Conservation (phyloP, 1,140 invertebrate species). For the Capitella teleta region DNA sequence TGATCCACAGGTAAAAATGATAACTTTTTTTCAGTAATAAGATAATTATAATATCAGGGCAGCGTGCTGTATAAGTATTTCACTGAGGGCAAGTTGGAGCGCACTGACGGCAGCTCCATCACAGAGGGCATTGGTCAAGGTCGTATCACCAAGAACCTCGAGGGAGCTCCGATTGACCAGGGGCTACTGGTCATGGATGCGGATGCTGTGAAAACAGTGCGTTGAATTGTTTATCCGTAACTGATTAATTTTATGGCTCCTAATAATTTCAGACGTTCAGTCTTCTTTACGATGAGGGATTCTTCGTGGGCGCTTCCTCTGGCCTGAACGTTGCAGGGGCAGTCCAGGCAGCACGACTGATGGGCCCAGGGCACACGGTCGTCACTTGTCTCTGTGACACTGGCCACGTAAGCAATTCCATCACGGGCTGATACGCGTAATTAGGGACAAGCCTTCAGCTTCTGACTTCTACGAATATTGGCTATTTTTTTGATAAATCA, state of each 20-base stretch:
- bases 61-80: conserved; percentile 40
- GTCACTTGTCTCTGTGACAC: conserved; percentile 42
- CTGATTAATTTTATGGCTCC: not conserved
- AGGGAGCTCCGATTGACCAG: conserved; percentile 37
- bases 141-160: conserved; percentile 37
- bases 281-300: conserved; percentile 38
- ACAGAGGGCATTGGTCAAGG: conserved; percentile 43
- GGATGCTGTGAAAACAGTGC: conserved; percentile 35
- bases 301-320: conserved; percentile 40
- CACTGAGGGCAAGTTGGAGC: conserved; percentile 36
- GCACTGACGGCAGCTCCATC: conserved; percentile 36
- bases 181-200: conserved; percentile 29
- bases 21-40: not conserved
- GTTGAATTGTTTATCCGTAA: not conserved
- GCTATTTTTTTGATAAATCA: not conserved
- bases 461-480: no score
- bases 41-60: conserved; percentile 20
- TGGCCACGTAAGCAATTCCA: conserved; percentile 29
- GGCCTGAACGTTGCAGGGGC: conserved; percentile 40
- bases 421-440: not conserved
- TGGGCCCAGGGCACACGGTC: conserved; percentile 39
- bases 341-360: conserved; percentile 25
- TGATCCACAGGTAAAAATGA: conserved; percentile 30
- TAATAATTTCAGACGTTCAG: conserved; percentile 29
- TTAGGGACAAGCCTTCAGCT: no score